These are phyloP conservation scores for Panorpa germanica DNA, from an alignment of 2,888 invertebrate species.

Conservation along the genomic window DNA sequence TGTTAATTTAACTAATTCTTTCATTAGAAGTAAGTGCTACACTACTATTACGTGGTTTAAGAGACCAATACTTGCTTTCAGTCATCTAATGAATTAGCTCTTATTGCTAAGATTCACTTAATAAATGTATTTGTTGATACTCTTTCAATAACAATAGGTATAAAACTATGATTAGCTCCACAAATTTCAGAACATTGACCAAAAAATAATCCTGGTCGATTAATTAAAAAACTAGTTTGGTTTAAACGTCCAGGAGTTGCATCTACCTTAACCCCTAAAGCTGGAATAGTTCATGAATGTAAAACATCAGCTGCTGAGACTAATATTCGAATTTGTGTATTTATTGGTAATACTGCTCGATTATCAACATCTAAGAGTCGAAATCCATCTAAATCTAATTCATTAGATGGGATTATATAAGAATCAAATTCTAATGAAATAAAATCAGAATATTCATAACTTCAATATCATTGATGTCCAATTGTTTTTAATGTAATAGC, in stretches of 20 bases:
- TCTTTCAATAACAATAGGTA: slow-evolving; percentile 50
- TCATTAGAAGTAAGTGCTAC: slow-evolving; percentile 42
- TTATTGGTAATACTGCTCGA: slow-evolving; percentile 33
- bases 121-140: slow-evolving; percentile 31
- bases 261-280: slow-evolving; percentile 43
- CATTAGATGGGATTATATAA: slow-evolving; percentile 32
- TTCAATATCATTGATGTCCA: slow-evolving; percentile 48
- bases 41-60: slow-evolving; percentile 46
- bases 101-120: slow-evolving; percentile 31
- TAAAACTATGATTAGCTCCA: slow-evolving; percentile 63
- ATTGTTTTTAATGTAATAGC: slow-evolving; percentile 37
- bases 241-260: slow-evolving; percentile 44
- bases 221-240: slow-evolving; percentile 39
- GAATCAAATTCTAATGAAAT: slow-evolving; percentile 37
- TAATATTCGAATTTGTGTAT: slow-evolving; percentile 41
- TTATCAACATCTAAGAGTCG: slow-evolving; percentile 45
- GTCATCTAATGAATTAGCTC: slow-evolving; percentile 37
- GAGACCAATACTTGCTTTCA: slow-evolving; percentile 51
- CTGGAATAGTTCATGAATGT: slow-evolving; percentile 43
- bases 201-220: slow-evolving; percentile 43
- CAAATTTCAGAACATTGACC: slow-evolving; percentile 73
- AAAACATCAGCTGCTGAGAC: slow-evolving; percentile 42
- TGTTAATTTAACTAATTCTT: slow-evolving; percentile 35
- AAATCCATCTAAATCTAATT: slow-evolving; percentile 25
- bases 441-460: slow-evolving; percentile 46